These are phyloP conservation scores for Euproctis similis DNA, from an alignment of 2,888 invertebrate species.

Conservation along the genomic window DNA sequence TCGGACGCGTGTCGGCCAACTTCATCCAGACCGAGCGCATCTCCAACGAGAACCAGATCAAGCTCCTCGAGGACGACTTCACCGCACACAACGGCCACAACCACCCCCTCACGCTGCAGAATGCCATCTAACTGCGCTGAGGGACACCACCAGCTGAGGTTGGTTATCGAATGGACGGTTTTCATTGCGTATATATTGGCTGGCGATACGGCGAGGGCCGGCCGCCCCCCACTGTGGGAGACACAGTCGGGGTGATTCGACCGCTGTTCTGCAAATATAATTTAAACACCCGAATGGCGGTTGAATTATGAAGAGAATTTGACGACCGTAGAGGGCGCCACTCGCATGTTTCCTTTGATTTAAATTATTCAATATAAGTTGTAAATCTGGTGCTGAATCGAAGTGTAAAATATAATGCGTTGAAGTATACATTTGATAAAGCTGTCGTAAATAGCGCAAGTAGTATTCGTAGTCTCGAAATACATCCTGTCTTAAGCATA, in stretches of 20 bases:
- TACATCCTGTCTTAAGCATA: too few relatives aligned
- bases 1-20: constrained; percentile 51
- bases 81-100: constrained; percentile 66
- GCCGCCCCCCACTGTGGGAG: too few relatives aligned
- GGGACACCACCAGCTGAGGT: constrained; percentile 29
- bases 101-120: constrained; percentile 62
- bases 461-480: too few relatives aligned
- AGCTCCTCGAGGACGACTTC: constrained; percentile 50
- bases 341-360: too few relatives aligned
- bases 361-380: too few relatives aligned
- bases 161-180: constrained; percentile 28
- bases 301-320: background rate
- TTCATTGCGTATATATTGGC: constrained; percentile 55
- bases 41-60: constrained; percentile 36
- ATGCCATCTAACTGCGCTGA: constrained; percentile 56
- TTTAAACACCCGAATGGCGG: background rate
- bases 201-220: constrained; percentile 24
- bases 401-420: too few relatives aligned
- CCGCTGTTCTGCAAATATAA: constrained; percentile 2
- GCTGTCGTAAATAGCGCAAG: too few relatives aligned
- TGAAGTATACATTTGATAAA: too few relatives aligned
- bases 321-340: background rate
- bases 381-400: too few relatives aligned
- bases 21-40: constrained; percentile 57
- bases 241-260: background rate